Percentiles rank a stretch among this genome's conserved stretches.
Evolutionary conservation across 2,888 invertebrate species (phyloP).

Genomic region (Nebria salina): DNA sequence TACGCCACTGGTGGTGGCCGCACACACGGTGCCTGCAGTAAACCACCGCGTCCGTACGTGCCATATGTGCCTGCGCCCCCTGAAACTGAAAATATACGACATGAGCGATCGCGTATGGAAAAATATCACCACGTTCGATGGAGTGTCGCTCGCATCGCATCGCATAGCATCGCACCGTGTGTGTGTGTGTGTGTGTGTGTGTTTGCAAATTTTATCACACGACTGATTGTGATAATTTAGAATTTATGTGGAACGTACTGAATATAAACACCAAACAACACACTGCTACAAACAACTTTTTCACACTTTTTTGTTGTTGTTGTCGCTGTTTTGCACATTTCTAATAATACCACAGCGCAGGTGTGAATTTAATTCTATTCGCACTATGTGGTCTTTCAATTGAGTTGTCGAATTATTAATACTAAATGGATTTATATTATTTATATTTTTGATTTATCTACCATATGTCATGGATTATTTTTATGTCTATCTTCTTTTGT

Average conservation of each 20-base stretch:
- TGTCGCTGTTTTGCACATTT: background rate
- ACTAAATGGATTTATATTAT: constrained; percentile 4
- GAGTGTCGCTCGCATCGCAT: constrained; percentile 10
- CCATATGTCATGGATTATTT: background rate
- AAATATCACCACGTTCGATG: constrained; percentile 36
- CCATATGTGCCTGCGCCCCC: constrained; percentile 11
- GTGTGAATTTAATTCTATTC: constrained; percentile 4
- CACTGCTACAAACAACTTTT: background rate
- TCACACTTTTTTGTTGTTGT: background rate
- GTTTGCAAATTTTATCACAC: constrained; percentile 33
- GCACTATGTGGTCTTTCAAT: constrained; percentile 2
- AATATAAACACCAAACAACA: background rate
- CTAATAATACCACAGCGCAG: background rate
- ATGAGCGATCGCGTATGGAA: constrained; percentile 29
- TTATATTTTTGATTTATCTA: background rate
- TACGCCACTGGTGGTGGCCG: constrained; percentile 10
- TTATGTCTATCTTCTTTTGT: background rate
- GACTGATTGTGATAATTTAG: constrained; percentile 34
- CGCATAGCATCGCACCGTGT: background rate
- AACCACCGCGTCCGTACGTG: constrained; percentile 16
- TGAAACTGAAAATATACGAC: constrained; percentile 25
- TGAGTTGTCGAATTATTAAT: background rate
- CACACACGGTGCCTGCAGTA: constrained; percentile 23
- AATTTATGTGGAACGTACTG: constrained; percentile 18
- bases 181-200: background rate